Percentiles rank a stretch among this genome's conserved stretches.
Evolutionary conservation across 2,888 invertebrate species (phyloP).

Genomic region (Nezara viridula): DNA sequence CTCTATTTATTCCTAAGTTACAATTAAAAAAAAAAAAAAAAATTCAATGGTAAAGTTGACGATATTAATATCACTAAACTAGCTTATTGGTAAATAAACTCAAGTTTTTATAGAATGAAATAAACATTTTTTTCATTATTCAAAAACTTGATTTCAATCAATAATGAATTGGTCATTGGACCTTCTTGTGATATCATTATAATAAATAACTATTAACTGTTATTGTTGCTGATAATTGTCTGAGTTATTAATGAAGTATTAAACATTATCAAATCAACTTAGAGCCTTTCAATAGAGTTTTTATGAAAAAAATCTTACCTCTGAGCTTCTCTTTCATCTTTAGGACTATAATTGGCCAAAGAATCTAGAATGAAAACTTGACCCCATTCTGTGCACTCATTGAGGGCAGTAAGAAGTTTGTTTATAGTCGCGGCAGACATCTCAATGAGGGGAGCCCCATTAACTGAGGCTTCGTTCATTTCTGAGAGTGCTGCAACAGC

Average conservation of each 20-base stretch:
- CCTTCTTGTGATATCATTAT: no score
- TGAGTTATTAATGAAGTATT: no score
- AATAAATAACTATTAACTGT: no score
- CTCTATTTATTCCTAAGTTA: not conserved
- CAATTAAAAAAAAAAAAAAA: not conserved
- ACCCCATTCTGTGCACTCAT: conserved; percentile 99
- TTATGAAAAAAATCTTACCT: conserved; percentile 69
- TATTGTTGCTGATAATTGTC: no score
- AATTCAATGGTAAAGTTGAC: no score
- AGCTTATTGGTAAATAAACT: not conserved
- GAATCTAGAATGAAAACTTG: conserved; percentile 99
- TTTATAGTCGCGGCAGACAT: conserved; percentile 98
- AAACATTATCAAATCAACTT: no score
- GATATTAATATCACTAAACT: no score
- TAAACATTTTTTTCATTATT: no score
- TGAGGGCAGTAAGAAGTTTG: conserved; percentile 96
- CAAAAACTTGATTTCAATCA: no score
- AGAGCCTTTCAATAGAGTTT: no score
- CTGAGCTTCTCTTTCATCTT: conserved; percentile 98
- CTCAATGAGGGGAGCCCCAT: conserved; percentile 94
- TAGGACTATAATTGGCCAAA: conserved; percentile 95
- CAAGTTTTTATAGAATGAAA: not conserved
- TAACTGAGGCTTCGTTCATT: conserved; percentile 96
- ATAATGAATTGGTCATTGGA: no score
- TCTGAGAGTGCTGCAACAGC: conserved; percentile 98